These are phyloP conservation scores for Dasysyrphus albostriatus DNA, from an alignment of 2,888 invertebrate genomes.

Conservation along the genomic window DNA sequence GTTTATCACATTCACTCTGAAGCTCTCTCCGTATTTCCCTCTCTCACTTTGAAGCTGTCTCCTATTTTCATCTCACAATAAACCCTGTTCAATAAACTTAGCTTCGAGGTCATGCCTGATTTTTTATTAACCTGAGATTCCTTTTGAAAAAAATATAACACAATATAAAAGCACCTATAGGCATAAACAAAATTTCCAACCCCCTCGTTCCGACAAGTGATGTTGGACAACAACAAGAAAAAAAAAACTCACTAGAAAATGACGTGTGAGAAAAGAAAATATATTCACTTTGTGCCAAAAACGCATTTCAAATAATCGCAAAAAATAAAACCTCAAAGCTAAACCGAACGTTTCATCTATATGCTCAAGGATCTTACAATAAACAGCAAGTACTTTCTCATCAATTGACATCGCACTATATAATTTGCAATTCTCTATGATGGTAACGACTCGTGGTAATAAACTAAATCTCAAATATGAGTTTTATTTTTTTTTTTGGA, in stretches of 20 bases:
- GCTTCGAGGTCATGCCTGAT: constrained; percentile 57
- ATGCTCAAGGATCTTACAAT: constrained; percentile 16
- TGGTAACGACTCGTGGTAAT: constrained; percentile 15
- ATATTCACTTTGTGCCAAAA: constrained; percentile 53
- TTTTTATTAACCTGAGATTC: constrained; percentile 62
- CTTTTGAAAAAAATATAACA: constrained; percentile 15
- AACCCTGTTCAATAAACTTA: constrained; percentile 61
- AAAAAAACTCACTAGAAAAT: constrained; percentile 17
- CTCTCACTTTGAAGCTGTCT: neutral
- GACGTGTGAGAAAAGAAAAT: constrained; percentile 48
- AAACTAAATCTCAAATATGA: constrained; percentile 16
- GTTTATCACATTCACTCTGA: neutral
- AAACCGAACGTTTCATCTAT: neutral
- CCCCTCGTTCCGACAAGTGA: neutral
- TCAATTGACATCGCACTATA: constrained; percentile 21
- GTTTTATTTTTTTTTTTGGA: neutral
- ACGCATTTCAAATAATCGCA: constrained; percentile 58
- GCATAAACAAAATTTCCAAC: neutral
- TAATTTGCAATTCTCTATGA: constrained; percentile 6
- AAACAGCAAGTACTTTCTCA: constrained; percentile 5
- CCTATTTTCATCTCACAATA: constrained; percentile 55
- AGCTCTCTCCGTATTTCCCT: neutral
- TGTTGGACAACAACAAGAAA: neutral
- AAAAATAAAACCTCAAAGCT: neutral
- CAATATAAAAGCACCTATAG: neutral